Percentiles rank a stretch among this genome's conserved stretches.
Conservation (phyloP, 2,888 invertebrate species). For the Drosophila formosana region DNA sequence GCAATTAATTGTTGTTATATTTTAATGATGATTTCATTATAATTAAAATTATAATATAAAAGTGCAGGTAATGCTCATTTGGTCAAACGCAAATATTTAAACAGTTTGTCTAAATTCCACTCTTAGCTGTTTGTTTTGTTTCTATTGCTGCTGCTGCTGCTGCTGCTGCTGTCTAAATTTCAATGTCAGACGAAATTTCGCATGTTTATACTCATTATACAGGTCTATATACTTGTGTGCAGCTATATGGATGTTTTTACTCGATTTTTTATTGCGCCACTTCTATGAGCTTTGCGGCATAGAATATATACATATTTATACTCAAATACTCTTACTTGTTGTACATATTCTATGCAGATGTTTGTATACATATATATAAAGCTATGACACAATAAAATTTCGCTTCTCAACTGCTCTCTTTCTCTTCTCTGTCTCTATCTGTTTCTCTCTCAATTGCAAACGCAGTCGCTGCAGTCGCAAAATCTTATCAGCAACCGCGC, state of each 20-base stretch:
- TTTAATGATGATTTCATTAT: conserved; percentile 35
- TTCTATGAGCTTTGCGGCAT: conserved; percentile 29
- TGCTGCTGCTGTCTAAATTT: conserved; percentile 47
- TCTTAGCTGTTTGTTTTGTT: conserved; percentile 17
- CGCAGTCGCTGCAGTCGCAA: conserved; percentile 60
- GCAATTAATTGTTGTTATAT: background rate
- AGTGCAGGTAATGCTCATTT: conserved; percentile 23
- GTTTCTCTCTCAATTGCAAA: conserved; percentile 41
- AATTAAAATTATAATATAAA: conserved; percentile 5
- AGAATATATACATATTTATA: conserved; percentile 17
- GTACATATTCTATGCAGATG: conserved; percentile 4
- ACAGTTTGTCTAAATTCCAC: conserved; percentile 36
- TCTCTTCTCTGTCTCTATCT: conserved; percentile 3
- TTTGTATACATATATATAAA: conserved; percentile 40
- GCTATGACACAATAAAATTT: conserved; percentile 68
- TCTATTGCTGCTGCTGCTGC: conserved; percentile 25
- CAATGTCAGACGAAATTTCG: conserved; percentile 67
- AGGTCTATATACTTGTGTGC: background rate
- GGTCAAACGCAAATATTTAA: conserved; percentile 38
- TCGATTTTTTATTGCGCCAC: conserved; percentile 43
- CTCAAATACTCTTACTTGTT: no score
- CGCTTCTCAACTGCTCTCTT: conserved; percentile 36
- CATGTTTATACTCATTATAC: conserved; percentile 28
- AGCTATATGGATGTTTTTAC: conserved; percentile 3
- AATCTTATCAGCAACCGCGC: conserved; percentile 63